These are phyloP conservation scores for Xerus rutilus DNA, from an alignment of 2,797 vertebrate genomes.

Conservation along the genomic window DNA sequence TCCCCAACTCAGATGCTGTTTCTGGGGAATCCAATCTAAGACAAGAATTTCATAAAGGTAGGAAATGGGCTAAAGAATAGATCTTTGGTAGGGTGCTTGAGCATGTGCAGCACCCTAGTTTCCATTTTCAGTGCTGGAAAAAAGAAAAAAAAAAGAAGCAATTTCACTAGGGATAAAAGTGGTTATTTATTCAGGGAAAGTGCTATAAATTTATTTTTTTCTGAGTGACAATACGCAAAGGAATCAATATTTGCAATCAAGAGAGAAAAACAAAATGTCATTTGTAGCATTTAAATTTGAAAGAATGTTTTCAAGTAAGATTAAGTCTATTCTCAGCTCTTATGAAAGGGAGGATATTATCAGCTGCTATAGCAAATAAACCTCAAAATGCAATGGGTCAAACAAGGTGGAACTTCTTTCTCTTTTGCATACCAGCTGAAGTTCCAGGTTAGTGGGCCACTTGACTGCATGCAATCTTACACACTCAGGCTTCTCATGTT, in stretches of 20 bases:
- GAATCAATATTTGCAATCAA: background rate
- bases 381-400: background rate
- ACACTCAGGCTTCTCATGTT: background rate
- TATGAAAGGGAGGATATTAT: background rate
- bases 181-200: background rate
- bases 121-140: no score
- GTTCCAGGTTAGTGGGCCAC: background rate
- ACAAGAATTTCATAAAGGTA: background rate
- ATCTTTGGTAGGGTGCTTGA: background rate
- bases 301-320: background rate
- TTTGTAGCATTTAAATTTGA: background rate
- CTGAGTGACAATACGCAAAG: background rate
- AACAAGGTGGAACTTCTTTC: background rate
- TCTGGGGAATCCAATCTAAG: constrained; percentile 5
- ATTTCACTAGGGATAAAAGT: background rate
- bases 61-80: background rate
- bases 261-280: background rate
- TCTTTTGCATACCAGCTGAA: background rate
- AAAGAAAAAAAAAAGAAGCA: background rate
- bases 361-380: background rate
- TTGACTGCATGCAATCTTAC: background rate
- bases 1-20: background rate
- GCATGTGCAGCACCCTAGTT: background rate
- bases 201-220: background rate
- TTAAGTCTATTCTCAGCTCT: background rate